Evolutionary conservation across 2,113 vertebrate genomes (phyloP).

Genomic region (Solenodon paradoxus): DNA sequence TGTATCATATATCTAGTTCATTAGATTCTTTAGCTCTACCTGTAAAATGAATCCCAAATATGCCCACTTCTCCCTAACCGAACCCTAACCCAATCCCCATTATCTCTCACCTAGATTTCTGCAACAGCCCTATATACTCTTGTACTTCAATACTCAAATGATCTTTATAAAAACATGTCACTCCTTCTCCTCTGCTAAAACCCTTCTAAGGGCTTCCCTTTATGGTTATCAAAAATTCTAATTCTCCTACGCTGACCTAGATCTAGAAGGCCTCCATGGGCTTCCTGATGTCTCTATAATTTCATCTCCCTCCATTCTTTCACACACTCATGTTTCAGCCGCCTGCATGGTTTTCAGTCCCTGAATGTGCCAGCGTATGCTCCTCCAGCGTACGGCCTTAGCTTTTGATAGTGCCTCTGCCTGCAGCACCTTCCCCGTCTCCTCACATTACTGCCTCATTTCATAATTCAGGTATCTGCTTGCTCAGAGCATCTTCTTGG

Average conservation of each 20-base stretch:
- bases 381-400: background rate
- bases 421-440: background rate
- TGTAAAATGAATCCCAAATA: background rate
- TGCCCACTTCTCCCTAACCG: background rate
- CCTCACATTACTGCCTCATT: background rate
- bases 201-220: background rate
- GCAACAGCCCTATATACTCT: background rate
- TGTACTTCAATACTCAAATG: background rate
- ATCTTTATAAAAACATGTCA: background rate
- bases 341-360: background rate
- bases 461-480: background rate
- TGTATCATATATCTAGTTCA: background rate
- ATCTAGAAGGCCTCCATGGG: background rate
- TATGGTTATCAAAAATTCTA: background rate
- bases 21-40: background rate
- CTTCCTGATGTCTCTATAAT: background rate
- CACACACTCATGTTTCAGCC: background rate
- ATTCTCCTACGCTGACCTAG: background rate
- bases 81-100: background rate
- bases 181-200: background rate
- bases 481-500: background rate
- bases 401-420: too few relatives aligned
- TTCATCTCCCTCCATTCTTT: background rate
- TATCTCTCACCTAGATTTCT: background rate
- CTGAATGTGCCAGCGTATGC: background rate